Base-by-base conservation (phyloP, 1,140 invertebrate species). In the Drosophila quadrilineata region DNA sequence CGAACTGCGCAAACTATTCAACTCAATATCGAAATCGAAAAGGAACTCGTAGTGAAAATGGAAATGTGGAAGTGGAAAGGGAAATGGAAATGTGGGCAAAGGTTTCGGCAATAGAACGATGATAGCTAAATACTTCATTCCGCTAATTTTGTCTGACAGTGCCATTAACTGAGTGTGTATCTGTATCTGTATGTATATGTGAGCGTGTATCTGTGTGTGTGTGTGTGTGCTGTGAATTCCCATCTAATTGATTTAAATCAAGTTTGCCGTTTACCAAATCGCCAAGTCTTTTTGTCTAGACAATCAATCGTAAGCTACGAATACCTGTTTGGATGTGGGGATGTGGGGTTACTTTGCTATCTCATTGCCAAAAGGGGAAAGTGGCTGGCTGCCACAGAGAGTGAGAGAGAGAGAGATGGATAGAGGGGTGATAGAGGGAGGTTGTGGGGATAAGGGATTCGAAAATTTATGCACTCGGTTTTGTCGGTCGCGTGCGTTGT, bases 191-290 rank as follows among this genome's bases (percentile, higher is more conserved):
- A 5, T 19, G 22, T 17, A n/a, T 33, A 6, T 31, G 36, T 40
- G 36, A 4, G 36, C 22, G 9, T 21, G 1, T 9, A 0, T 38
- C 16, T 19, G 16, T 40, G 16, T 29, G 14, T 10, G 22, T 36
- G 56, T 16, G 50, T 19, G 28, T 10, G 24, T 17, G 8, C 9
- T 5, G 12, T 12, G 19, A 2, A 9, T 24, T 22, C 3, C 57
- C 43, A 66, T 85, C 58, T 84, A 84, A 84, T 84, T 84, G 79
- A 84, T 84, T 84, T 84, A 84, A 86, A 85, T 84, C 75, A 84
- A 85, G 79, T 84, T 40, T 71, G 62, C 72, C 75, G 72, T 63
- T 54, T 54, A 66, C 72, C 60, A 43, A 19, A 46, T 57, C 63
- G 43, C 59, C 41, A 69, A 59, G 54, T 52, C 66, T 38, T 49